Evolutionary conservation across 2,888 invertebrate species (phyloP).

Genomic region (Melangyna quadrimaculata): DNA sequence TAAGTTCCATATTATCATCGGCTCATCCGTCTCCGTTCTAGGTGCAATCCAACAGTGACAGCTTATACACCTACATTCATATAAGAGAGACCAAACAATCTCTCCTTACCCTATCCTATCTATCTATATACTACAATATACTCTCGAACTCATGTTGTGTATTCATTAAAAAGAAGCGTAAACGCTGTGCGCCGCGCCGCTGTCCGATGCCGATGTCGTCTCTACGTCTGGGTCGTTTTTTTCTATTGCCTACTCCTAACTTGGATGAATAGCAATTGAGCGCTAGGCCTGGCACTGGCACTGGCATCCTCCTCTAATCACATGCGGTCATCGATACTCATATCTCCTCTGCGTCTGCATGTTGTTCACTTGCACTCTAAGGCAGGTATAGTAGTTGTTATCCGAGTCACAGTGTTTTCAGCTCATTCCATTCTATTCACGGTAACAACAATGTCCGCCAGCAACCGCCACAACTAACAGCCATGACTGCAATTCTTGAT

Average conservation of each 20-base stretch:
- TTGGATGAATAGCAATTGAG: conserved; percentile 32
- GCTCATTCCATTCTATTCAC: conserved; percentile 71
- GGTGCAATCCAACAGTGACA: conserved; percentile 32
- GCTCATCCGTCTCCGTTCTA: conserved; percentile 52
- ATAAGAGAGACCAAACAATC: conserved; percentile 32
- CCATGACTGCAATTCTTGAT: conserved; percentile 71
- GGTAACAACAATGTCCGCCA: conserved; percentile 64
- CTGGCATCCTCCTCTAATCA: conserved; percentile 70
- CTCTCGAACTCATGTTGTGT: neutral
- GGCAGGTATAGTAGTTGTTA: conserved; percentile 65
- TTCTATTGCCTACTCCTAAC: conserved; percentile 17
- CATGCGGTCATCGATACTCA: conserved; percentile 72
- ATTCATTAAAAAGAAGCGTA: conserved; percentile 64
- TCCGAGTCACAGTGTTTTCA: conserved; percentile 68
- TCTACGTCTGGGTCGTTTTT: conserved; percentile 66
- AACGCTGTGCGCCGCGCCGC: conserved; percentile 57
- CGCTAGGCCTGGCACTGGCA: conserved; percentile 33
- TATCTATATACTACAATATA: too few relatives aligned
- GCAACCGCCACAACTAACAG: conserved; percentile 52
- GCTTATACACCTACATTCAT: conserved; percentile 36
- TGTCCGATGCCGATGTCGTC: conserved; percentile 44
- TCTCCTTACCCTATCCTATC: conserved; percentile 62
- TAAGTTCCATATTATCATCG: conserved; percentile 48
- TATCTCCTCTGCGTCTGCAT: conserved; percentile 62
- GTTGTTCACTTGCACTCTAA: conserved; percentile 68